Base-by-base conservation (phyloP, 2,888 invertebrate species). In the Heliconius sara region DNA sequence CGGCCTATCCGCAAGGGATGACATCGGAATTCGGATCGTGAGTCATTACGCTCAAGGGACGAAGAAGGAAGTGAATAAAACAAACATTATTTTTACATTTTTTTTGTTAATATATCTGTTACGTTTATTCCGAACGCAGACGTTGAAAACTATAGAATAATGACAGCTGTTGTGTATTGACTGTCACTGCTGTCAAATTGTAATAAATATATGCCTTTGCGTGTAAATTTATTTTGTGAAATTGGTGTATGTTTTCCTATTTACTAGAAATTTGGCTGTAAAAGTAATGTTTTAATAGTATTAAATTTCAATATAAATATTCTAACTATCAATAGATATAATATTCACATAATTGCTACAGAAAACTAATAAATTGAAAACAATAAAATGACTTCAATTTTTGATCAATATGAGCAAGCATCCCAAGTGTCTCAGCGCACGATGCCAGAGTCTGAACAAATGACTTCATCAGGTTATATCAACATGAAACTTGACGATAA, bases 361-460 rank as follows among this genome's bases (percentile, higher is more conserved):
- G 25, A 43, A 68, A 12, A n/a, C 39, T 7, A 22, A 7, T 52
- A 52, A 22, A 25, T 7, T 43, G n/a, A 16, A 68, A 70, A 25
- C 25, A 47, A 25, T 25, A 90, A 84, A 80, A 98, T 98, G 98
- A 97, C 98, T 86, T 97, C 97, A 34, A 97, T 98, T 89, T 96
- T 98, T 84, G 97, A 98, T 92, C 98, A 98, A 92, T 97, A 97
- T 89, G 98, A 98, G 89, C 97, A 97, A 90, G 97, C 97, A n/a
- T 97, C 97, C 25, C 97, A 97, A 86, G 91, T 91, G 71, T 91
- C 92, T 3, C 91, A 93, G 83, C 89, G 91, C 4, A 86, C 89
- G n/a, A 91, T 91, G 75, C 90, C 91, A 52, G 88, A 88, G n/a
- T 82, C 91, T 0, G 94, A 93, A 81, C 91, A 94, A 22, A 93